Evolutionary conservation across 2,113 vertebrate species (phyloP).

Genomic region (Machaerirhynchus nigripectus): DNA sequence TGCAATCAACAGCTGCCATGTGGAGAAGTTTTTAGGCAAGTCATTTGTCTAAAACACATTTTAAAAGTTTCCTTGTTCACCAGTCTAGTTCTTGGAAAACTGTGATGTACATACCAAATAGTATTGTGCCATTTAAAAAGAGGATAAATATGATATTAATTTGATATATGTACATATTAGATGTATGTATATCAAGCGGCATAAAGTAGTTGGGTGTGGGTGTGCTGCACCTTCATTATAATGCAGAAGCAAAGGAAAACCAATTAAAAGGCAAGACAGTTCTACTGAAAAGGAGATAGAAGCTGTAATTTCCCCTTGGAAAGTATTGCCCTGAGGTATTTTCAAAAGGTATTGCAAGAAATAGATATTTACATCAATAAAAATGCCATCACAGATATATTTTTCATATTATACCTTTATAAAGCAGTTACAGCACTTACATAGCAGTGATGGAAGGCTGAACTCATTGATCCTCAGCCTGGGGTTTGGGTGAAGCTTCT

Average conservation of each 20-base stretch:
- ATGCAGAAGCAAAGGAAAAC: background rate
- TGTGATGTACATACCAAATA: background rate
- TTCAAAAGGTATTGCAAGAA: background rate
- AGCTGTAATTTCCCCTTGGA: background rate
- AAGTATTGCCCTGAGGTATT: background rate
- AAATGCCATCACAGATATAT: background rate
- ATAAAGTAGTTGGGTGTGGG: background rate
- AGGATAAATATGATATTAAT: background rate
- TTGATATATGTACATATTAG: background rate
- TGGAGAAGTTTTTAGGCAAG: background rate
- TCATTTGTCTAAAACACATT: background rate
- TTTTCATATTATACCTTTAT: background rate
- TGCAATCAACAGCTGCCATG: background rate
- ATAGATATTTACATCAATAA: background rate
- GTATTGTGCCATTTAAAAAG: background rate
- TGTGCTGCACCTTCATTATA: background rate
- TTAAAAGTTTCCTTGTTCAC: background rate
- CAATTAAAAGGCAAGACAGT: slow-evolving; percentile 5
- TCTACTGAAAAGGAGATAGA: background rate
- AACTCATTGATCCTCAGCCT: background rate
- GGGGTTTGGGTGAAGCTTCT: background rate
- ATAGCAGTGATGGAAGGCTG: background rate
- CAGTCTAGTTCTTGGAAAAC: background rate
- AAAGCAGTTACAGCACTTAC: background rate
- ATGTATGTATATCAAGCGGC: background rate